Evolutionary conservation across 1,140 invertebrate genomes (phyloP).

Genomic region (Bicyclus anynana): DNA sequence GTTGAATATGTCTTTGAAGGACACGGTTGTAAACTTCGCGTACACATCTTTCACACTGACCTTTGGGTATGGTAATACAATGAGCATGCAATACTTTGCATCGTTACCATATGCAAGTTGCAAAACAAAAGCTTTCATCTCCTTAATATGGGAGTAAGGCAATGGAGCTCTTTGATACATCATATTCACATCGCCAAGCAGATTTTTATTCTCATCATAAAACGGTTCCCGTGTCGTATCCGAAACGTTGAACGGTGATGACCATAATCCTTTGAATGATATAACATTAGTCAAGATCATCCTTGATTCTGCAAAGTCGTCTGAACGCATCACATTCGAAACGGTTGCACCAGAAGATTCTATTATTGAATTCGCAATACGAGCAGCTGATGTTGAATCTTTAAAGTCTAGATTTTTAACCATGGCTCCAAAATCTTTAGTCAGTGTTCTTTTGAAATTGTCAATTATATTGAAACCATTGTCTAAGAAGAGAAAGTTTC

Average conservation of each 20-base stretch:
- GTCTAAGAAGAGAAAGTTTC: slow-evolving; percentile 63
- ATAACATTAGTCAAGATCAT: slow-evolving; percentile 87
- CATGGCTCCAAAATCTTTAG: slow-evolving; percentile 47
- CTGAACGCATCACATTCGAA: slow-evolving; percentile 57
- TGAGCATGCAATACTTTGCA: slow-evolving; percentile 57
- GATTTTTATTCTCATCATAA: slow-evolving; percentile 73
- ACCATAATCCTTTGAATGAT: slow-evolving; percentile 91
- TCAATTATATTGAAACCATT: slow-evolving; percentile 45
- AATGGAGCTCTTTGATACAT: slow-evolving; percentile 78
- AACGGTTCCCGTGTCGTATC: slow-evolving; percentile 78
- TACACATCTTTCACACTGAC: slow-evolving; percentile 46
- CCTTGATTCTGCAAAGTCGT: slow-evolving; percentile 77
- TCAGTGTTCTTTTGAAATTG: slow-evolving; percentile 39
- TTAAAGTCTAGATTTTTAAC: slow-evolving; percentile 56
- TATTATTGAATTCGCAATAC: slow-evolving; percentile 50
- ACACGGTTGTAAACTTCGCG: slow-evolving; percentile 34
- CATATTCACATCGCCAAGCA: slow-evolving; percentile 78
- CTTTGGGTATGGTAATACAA: slow-evolving; percentile 48
- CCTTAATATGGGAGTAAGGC: slow-evolving; percentile 69
- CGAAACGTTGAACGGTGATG: slow-evolving; percentile 80
- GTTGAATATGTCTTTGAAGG: slow-evolving; percentile 56
- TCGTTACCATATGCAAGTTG: slow-evolving; percentile 78
- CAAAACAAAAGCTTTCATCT: slow-evolving; percentile 73
- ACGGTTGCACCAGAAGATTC: slow-evolving; percentile 53
- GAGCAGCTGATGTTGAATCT: slow-evolving; percentile 46